phyloP scores from a whole-genome alignment of 2,113 vertebrate species.

The Carettochelys insculpta region DNA sequence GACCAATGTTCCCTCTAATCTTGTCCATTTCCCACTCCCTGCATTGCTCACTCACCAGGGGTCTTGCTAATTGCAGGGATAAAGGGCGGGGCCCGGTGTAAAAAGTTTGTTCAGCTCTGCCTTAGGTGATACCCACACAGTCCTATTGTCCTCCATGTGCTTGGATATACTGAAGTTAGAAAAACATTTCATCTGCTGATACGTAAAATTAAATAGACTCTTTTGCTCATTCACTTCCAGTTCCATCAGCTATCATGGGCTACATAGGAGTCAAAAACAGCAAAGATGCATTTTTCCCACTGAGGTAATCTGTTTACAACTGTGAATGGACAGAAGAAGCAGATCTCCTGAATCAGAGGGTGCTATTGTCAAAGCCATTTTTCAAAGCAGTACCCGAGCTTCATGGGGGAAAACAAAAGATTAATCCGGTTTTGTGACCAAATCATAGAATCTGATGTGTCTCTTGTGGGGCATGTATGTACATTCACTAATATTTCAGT shows the following conservation, averaged over 20 bases:
- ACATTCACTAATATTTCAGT: neutral
- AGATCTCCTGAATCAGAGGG: neutral
- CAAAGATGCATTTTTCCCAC: neutral
- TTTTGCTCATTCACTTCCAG: rapidly evolving
- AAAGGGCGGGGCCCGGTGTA: too few relatives aligned
- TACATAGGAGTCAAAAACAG: neutral
- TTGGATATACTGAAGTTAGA: neutral
- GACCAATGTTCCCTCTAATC: too few relatives aligned
- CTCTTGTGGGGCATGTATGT: neutral
- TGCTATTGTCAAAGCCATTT: neutral
- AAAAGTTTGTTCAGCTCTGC: too few relatives aligned
- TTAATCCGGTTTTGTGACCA: too few relatives aligned
- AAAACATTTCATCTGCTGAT: neutral
- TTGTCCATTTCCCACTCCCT: too few relatives aligned
- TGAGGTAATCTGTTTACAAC: neutral
- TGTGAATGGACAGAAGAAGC: neutral
- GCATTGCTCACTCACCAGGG: too few relatives aligned
- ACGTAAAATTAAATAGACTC: neutral
- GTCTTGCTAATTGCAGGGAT: too few relatives aligned
- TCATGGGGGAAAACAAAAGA: neutral
- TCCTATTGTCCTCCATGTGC: neutral
- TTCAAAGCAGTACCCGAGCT: neutral
- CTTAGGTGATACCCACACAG: neutral
- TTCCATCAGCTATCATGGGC: neutral
- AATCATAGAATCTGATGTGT: neutral